phyloP scores from a whole-genome alignment of 53 echinoderm and acorn worm genomes.

The Mesocentrotus franciscanus region DNA sequence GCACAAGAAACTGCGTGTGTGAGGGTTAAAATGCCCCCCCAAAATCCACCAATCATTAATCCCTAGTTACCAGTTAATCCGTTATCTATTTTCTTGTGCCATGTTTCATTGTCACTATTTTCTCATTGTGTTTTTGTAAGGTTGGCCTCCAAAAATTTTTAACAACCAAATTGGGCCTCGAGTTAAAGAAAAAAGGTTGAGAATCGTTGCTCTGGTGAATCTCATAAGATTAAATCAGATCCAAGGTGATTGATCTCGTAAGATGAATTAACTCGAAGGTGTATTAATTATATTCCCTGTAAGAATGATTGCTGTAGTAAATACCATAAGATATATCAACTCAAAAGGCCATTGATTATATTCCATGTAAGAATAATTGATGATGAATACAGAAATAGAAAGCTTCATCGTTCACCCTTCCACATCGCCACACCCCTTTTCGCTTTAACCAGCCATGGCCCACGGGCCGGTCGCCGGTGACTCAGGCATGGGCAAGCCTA shows the following conservation, averaged over 20 bases:
- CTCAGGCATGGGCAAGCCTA: neutral
- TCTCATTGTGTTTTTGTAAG: too few species aligned
- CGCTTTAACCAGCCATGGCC: neutral
- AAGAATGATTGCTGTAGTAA: neutral
- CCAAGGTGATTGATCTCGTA: neutral
- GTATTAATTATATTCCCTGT: neutral
- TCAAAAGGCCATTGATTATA: neutral
- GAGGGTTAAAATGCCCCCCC: too few species aligned
- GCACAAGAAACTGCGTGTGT: too few species aligned
- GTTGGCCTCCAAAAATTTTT: too few species aligned
- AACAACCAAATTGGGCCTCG: too few species aligned
- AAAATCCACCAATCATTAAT: too few species aligned
- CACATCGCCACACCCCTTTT: neutral
- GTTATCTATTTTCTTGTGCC: too few species aligned
- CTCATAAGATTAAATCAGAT: too few species aligned
- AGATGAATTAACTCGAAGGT: neutral
- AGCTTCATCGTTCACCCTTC: neutral
- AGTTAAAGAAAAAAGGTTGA: too few species aligned
- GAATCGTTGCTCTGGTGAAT: neutral
- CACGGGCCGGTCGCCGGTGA: neutral
- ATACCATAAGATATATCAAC: neutral
- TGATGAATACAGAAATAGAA: constrained; percentile 28
- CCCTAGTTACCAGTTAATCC: too few species aligned
- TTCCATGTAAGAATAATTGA: constrained; percentile 13
- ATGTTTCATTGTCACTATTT: too few species aligned